Conservation (phyloP, 2,888 invertebrate species). For the Eustalomyia histrio region DNA sequence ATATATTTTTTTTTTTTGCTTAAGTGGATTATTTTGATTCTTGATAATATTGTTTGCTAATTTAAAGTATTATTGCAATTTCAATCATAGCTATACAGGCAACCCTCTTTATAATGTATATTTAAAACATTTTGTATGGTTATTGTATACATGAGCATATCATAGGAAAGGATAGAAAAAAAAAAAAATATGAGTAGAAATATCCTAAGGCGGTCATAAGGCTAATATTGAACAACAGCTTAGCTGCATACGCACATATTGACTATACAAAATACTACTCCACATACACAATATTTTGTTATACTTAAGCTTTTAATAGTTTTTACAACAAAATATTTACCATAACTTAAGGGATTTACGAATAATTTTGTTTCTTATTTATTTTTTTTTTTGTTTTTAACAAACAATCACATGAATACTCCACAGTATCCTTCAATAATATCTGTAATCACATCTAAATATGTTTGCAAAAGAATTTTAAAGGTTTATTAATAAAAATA, state of each 20-base stretch:
- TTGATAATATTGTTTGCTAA: no score
- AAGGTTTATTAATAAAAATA: slow-evolving; percentile 63
- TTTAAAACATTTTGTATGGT: slow-evolving; percentile 49
- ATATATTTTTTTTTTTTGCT: no score
- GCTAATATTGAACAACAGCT: slow-evolving; percentile 63
- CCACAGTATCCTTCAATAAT: not conserved
- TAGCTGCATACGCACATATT: slow-evolving; percentile 18
- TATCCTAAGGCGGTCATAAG: slow-evolving; percentile 64
- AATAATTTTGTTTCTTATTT: slow-evolving; percentile 6
- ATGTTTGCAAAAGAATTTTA: slow-evolving; percentile 63
- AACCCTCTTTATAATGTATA: slow-evolving; percentile 34
- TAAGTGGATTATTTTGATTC: no score
- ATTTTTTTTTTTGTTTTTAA: not conserved
- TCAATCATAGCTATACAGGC: slow-evolving; percentile 3
- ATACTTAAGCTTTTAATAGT: slow-evolving; percentile 62
- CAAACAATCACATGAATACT: slow-evolving; percentile 21
- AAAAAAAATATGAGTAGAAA: slow-evolving; percentile 45
- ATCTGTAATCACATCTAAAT: slow-evolving; percentile 21
- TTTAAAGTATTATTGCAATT: no score
- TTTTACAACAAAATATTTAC: slow-evolving; percentile 63
- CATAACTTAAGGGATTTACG: slow-evolving; percentile 62
- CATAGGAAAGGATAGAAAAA: slow-evolving; percentile 15
- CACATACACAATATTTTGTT: slow-evolving; percentile 46
- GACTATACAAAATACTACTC: slow-evolving; percentile 6
- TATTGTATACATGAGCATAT: slow-evolving; percentile 60